Evolutionary conservation across 2,888 invertebrate genomes (phyloP).

Genomic region (Hyles lineata): DNA sequence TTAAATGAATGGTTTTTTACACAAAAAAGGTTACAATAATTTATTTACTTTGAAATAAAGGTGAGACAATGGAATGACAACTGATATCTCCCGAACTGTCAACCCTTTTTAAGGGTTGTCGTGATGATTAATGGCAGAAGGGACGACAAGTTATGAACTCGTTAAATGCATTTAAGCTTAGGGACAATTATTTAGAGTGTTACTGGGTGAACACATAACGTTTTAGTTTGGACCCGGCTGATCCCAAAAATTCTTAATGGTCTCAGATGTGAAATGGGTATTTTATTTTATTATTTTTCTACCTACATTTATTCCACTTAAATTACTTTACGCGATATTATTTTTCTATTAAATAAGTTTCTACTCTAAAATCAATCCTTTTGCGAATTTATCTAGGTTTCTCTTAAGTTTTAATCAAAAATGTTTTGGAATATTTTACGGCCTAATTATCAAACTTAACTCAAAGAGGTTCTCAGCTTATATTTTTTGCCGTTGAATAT

Average conservation of each 20-base stretch:
- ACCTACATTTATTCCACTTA: not conserved
- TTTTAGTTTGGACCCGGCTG: slow-evolving; percentile 35
- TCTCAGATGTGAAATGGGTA: not conserved
- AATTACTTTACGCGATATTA: not conserved
- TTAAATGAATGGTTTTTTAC: slow-evolving; percentile 34
- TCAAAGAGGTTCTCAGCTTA: no score
- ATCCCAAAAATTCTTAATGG: not conserved
- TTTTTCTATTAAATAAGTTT: no score
- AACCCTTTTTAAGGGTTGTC: slow-evolving; percentile 53
- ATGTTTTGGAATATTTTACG: no score
- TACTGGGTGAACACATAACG: slow-evolving; percentile 32
- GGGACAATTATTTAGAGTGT: slow-evolving; percentile 26
- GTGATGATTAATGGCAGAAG: slow-evolving; percentile 50
- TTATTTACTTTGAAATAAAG: slow-evolving; percentile 49
- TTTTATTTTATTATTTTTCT: not conserved
- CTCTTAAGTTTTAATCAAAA: no score
- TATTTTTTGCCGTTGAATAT: no score
- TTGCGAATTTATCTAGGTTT: no score
- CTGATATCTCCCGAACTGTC: slow-evolving; percentile 48
- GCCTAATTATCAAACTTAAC: no score
- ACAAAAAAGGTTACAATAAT: slow-evolving; percentile 49
- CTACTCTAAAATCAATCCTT: no score
- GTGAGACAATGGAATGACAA: slow-evolving; percentile 45
- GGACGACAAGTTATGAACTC: slow-evolving; percentile 30
- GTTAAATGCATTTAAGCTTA: slow-evolving; percentile 25